Percentiles rank a stretch among this genome's conserved stretches.
Conservation (phyloP, 2,113 vertebrate species). For the Monopterus albus region DNA sequence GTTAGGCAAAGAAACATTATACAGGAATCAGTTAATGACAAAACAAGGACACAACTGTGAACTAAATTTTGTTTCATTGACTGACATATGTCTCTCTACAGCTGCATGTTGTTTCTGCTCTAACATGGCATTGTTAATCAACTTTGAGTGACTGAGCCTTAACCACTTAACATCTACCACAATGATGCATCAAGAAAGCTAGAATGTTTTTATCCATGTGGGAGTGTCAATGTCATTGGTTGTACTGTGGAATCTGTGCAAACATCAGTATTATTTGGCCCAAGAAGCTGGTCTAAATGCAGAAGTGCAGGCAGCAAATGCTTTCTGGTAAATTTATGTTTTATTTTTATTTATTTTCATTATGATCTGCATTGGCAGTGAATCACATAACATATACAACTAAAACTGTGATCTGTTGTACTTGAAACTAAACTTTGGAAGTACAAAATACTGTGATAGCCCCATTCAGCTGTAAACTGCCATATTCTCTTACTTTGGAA, state of each 20-base stretch:
- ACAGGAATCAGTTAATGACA: slow-evolving; percentile 47
- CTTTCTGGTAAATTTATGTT: slow-evolving; percentile 27
- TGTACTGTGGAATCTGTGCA: slow-evolving; percentile 18
- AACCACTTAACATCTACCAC: slow-evolving; percentile 3
- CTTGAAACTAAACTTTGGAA: slow-evolving; percentile 8
- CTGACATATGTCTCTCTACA: slow-evolving; percentile 13
- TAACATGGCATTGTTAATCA: slow-evolving; percentile 19
- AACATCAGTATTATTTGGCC: slow-evolving; percentile 2
- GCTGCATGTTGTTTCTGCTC: slow-evolving; percentile 33
- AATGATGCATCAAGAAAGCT: slow-evolving; percentile 7
- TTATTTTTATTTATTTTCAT: no score
- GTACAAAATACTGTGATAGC: not conserved
- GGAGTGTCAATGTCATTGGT: slow-evolving; percentile 1
- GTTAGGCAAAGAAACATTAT: slow-evolving; percentile 68
- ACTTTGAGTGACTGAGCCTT: slow-evolving; percentile 8
- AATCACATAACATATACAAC: slow-evolving; percentile 61
- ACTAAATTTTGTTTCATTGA: slow-evolving; percentile 32
- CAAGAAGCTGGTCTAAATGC: slow-evolving; percentile 10
- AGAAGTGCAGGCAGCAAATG: slow-evolving; percentile 7
- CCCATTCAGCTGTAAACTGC: slow-evolving; percentile 1
- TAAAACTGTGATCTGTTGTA: slow-evolving; percentile 7
- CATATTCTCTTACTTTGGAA: not conserved
- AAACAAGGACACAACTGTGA: slow-evolving; percentile 42
- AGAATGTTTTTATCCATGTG: not conserved
- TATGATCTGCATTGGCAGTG: slow-evolving; percentile 34